phyloP scores from a whole-genome alignment of 1,140 invertebrate genomes.

The Panagrolaimus sp. region DNA sequence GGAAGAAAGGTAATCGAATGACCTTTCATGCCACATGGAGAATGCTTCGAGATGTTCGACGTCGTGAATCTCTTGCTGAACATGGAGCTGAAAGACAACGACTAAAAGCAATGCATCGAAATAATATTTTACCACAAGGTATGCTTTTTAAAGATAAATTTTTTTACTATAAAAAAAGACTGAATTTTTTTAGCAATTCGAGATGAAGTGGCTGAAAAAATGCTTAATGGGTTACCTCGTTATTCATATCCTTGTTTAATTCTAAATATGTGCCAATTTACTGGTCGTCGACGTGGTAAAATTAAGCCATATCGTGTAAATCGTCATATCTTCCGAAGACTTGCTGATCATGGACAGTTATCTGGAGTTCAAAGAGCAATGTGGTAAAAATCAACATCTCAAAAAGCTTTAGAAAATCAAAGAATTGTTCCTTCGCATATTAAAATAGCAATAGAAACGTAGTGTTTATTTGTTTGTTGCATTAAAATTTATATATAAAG shows the following conservation, averaged over 20 bases:
- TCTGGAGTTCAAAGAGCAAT: slow-evolving; percentile 53
- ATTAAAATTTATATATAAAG: slow-evolving; percentile 18
- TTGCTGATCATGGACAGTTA: slow-evolving; percentile 53
- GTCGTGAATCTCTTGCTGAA: slow-evolving; percentile 42
- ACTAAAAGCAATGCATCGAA: slow-evolving; percentile 54
- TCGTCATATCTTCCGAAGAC: slow-evolving; percentile 51
- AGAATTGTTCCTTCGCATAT: slow-evolving; percentile 14
- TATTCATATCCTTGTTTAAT: slow-evolving; percentile 40
- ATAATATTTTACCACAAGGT: slow-evolving; percentile 55
- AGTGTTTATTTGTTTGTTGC: not conserved
- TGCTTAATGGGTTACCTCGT: slow-evolving; percentile 26
- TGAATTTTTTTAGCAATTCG: no score
- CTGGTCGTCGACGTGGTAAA: slow-evolving; percentile 54
- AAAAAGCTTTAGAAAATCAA: slow-evolving; percentile 42
- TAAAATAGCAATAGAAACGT: slow-evolving; percentile 39
- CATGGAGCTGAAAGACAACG: slow-evolving; percentile 46
- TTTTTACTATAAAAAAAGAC: no score
- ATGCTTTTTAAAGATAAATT: no score
- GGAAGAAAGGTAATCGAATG: slow-evolving; percentile 56
- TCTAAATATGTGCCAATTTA: slow-evolving; percentile 57
- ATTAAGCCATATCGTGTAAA: slow-evolving; percentile 55
- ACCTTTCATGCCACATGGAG: slow-evolving; percentile 52
- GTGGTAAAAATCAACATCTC: slow-evolving; percentile 49
- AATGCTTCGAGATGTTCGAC: slow-evolving; percentile 48
- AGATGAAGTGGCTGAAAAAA: slow-evolving; percentile 49